Evolutionary conservation across 2,797 vertebrate species (phyloP), one percentile per base, ranked within the genome.

Genomic region (Gouania willdenowi): DNA sequence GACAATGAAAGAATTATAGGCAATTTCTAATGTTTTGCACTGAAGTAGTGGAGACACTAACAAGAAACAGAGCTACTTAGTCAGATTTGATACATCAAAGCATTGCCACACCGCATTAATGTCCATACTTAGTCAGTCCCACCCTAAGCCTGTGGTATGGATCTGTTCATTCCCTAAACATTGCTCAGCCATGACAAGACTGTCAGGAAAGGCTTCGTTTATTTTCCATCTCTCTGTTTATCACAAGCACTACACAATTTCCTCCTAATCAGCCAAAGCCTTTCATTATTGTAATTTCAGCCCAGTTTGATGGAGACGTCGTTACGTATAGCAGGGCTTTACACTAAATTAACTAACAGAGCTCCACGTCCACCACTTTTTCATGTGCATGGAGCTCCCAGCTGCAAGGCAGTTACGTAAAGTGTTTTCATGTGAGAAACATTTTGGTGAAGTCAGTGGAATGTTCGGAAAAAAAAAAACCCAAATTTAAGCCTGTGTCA

Each of bases 381-480:
- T 65, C 61, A 10, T 55, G 70, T 70, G 46, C 70, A 55, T 30
- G 44, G 66, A 52, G 62, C 56, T 41, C 26, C 5, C 14, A 50
- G 27, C 43, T 44, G 59, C 79, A 81, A 77, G 62, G 41, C 34
- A 60, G 51, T 87, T 86, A 83, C 71, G 63, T 84, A 83, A 88
- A 84, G 56, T 82, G 77, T 83, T 86, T 85, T 86, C 72, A 77
- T 82, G 57, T 66, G 73, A 81, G 77, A 73, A 70, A 82, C 64
- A 80, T 84, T 85, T 79, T 14, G 66, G 75, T 88, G 82, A 88
- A 77, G 82, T 89, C 84, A 85, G 73, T 80, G 75, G 77, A 86
- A 84, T 82, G 69, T 76, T 66, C 68, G 77, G 79, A 76, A 54
- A 63, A 56, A 64, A 38, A 59, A 56, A 64, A 38, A 59, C 82